Base-by-base conservation (phyloP, 2,888 invertebrate species). In the Cryptocephalus moraei region DNA sequence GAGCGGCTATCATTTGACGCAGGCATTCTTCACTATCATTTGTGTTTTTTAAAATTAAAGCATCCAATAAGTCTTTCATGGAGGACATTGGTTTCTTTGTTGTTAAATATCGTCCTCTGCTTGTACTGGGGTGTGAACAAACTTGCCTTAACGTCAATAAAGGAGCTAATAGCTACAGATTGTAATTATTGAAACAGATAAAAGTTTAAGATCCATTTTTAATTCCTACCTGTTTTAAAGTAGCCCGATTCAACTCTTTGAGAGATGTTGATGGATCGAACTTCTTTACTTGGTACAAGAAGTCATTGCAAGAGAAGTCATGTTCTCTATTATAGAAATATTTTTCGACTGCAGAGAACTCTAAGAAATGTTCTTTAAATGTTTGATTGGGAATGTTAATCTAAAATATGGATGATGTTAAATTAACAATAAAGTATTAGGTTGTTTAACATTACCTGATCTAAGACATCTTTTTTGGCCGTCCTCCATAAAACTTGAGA, bases 291-390 rank as follows among this genome's bases (percentile, higher is more conserved):
- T 73, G 75, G 22, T 66, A 50, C 31, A 74, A 54, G 49, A 81
- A 79, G 9, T 70, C 71, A 1, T 58, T 57, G 2, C 72, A 68
- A 55, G 77, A 80, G 10, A 73, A 67, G 11, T 67, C 63, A 57
- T 80, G 79, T 57, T 81, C 78, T 33, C 75, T 72, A n/a, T 76
- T 73, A 63, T 89, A 89, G 62, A 84, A 86, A 55, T 83, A 78
- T 49, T 79, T 78, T 65, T 89, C 87, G 0, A 86, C 75, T 4
- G 84, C 81, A n/a, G 82, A 78, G 60, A 88, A 81, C 38, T 75
- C 72, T 39, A 85, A 61, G 67, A 74, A 75, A 63, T 83, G 78
- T 8, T 78, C 64, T 39, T 73, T 56, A 46, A 78, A 73, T 0
- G 73, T 73, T 66, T 83, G 82, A n/a, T 71, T 67, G 1, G 86